A percentile compares a stretch with the other conserved stretches of the same genome.
phyloP scores from a whole-genome alignment of 2,888 invertebrate genomes.

The Mythimna vitellina region DNA sequence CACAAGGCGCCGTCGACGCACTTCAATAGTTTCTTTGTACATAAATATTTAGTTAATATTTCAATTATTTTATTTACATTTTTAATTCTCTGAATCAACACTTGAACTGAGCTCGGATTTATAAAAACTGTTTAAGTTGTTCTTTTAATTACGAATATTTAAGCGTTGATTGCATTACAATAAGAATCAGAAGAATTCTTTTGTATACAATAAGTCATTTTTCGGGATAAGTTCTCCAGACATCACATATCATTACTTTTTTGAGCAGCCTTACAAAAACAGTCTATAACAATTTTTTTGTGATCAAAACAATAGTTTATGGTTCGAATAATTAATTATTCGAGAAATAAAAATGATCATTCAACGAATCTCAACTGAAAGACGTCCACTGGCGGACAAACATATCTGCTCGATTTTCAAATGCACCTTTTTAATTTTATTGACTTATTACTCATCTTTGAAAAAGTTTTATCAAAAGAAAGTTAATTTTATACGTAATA shows the following conservation, averaged over 20 bases:
- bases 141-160: slow-evolving; percentile 10
- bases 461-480: slow-evolving; percentile 5
- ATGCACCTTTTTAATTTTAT: background rate
- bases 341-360: background rate
- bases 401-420: background rate
- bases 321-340: background rate
- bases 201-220: background rate
- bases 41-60: slow-evolving; percentile 63
- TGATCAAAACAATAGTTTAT: background rate
- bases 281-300: background rate
- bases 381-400: background rate
- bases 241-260: background rate
- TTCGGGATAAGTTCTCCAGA: background rate
- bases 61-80: slow-evolving; percentile 61
- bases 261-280: background rate
- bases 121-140: slow-evolving; percentile 18
- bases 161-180: background rate
- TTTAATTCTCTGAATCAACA: slow-evolving; percentile 41
- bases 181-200: background rate
- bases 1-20: slow-evolving; percentile 33
- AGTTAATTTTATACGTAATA: slow-evolving; percentile 17
- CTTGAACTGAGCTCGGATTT: slow-evolving; percentile 27
- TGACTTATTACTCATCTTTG: background rate
- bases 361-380: background rate
- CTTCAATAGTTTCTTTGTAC: slow-evolving; percentile 50